Evolutionary conservation across 2,113 vertebrate species (phyloP), one percentile per base, ranked within the genome.

Genomic region (Tachuris rubrigastra): DNA sequence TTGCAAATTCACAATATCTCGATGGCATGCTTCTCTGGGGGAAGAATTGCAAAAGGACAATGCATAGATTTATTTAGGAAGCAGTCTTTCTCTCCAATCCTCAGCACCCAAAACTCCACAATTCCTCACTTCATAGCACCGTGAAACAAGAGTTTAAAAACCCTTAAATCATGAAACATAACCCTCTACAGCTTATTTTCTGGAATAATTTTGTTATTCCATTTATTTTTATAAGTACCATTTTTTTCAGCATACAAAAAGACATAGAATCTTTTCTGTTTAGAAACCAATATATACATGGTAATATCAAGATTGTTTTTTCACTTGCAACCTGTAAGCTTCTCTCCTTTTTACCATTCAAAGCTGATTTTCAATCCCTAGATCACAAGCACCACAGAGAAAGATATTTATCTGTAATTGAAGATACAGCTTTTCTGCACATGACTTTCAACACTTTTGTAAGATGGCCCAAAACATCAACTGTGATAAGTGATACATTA

Each of bases 1-100:
- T 98, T 99, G 99, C 46, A 99, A 98, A 98, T 99, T 99, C 94
- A 99, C 98, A 83, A 99, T 98, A 96, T 99, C 99, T 94, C 98
- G 97, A 96, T 99, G 99, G 85, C 99, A 99, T 5, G 98, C 94
- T 92, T 99, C 99, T 95, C 99, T 99, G 97, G 66, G 69, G 71
- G 81, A 95, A 84, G 50, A 96, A 95, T 88, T 37, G 56, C 68
- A 97, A 52, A 65, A 81, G 18, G 31, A 79, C 37, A 18, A 81
- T 13, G 21, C 7, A 93, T 42, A 91, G 41, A 65, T 58, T 91
- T 53, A 81, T 44, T 76, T 13, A 82, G 52, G n/a, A 94, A 80
- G 30, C 41, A 76, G 15, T 27, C 75, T 73, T 87, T 67, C 47
- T 72, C 42, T 65, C 30, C 33, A 52, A 1, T 14, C 12, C 53